Conservation (phyloP, 2,797 vertebrate species). For the Xerus rutilus region DNA sequence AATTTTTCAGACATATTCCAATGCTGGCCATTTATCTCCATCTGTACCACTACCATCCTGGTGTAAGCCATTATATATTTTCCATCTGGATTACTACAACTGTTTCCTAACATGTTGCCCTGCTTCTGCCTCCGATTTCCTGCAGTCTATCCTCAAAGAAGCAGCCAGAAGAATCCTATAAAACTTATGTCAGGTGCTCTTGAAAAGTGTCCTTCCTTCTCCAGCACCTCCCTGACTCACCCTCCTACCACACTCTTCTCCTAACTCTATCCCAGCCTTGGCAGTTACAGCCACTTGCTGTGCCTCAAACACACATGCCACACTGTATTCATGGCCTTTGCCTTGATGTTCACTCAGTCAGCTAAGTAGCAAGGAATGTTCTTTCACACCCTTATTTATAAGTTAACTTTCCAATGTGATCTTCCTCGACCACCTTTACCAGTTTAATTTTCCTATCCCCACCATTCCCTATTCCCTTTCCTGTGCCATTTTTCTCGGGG, state of each 20-base stretch:
- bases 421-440: conserved; percentile 15
- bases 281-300: not conserved
- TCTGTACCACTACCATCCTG: not conserved
- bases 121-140: not conserved
- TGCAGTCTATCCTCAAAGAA: not conserved
- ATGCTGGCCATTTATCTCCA: conserved; percentile 23
- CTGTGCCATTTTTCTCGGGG: not conserved
- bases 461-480: not conserved
- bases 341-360: not conserved
- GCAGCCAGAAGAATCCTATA: not conserved
- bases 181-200: not conserved
- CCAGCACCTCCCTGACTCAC: not conserved
- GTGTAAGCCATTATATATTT: not conserved
- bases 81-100: not conserved
- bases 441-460: not conserved
- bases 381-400: not conserved
- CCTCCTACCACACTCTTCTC: not conserved
- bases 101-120: not conserved
- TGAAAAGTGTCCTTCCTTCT: not conserved
- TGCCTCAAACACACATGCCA: not conserved
- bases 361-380: not conserved
- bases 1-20: conserved; percentile 39
- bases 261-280: not conserved
- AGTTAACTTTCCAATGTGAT: not conserved
- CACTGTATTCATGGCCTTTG: not conserved